Conservation (phyloP, 2,113 vertebrate genomes). For the Cygnus atratus region DNA sequence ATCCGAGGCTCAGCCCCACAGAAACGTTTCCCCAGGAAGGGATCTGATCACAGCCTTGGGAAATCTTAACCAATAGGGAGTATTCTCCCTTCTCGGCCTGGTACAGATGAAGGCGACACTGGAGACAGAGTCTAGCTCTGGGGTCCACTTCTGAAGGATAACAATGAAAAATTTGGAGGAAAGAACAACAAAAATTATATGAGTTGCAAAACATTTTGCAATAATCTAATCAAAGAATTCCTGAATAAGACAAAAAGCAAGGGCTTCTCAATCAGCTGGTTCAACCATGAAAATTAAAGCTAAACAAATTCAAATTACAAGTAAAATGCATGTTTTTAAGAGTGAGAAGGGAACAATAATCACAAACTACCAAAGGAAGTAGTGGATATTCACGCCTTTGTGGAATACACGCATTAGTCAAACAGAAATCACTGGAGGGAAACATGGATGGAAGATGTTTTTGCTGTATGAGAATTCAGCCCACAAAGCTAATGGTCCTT, state of each 20-base stretch:
- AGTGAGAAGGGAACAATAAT: neutral
- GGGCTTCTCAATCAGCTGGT: neutral
- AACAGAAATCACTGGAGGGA: neutral
- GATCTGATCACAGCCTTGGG: neutral
- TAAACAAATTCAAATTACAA: neutral
- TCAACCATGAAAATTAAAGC: neutral
- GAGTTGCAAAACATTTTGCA: neutral
- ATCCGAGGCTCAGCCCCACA: neutral
- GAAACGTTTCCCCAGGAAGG: neutral
- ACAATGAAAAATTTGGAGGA: neutral
- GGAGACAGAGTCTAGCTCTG: neutral
- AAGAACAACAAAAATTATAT: neutral
- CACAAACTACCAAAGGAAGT: neutral
- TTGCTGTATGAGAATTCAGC: neutral
- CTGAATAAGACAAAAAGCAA: neutral
- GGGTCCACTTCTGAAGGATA: neutral
- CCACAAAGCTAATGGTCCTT: neutral
- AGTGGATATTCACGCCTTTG: neutral
- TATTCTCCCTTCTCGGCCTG: neutral
- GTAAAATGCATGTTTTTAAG: neutral
- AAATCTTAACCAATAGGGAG: neutral
- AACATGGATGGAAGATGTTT: neutral
- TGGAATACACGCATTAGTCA: neutral
- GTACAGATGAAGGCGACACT: neutral
- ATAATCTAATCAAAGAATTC: neutral